Base-by-base conservation (phyloP, 2,888 invertebrate species). In the Cephus pulcher region DNA sequence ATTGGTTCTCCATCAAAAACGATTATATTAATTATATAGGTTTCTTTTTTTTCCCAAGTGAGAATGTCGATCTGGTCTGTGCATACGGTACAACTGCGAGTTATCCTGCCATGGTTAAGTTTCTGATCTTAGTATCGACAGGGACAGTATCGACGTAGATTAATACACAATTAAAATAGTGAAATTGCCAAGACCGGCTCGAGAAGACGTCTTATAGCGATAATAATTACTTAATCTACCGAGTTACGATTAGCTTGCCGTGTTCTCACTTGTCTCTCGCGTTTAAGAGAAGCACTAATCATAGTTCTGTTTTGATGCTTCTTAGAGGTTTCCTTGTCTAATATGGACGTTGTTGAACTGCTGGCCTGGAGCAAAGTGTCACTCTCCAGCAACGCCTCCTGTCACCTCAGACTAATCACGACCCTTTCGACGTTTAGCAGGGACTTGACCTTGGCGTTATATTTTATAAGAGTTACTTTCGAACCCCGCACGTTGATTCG, bases 371-470 rank as follows among this genome's bases (percentile, higher is more conserved):
- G 34, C 15, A 32, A 71, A 32, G 71, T 32, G 69, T 69, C 34
- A 34, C 73, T 56, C 78, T 83, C 86, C 86, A 88, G 88, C 34
- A 79, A 71, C 76, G 83, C 86, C 87, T 90, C 88, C 82, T 92
- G 93, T 93, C 93, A 93, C 92, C 93, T 93, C 77, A 92, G 89
- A 80, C 90, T 91, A 92, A 96, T 94, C 83, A 95, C 92, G 83
- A 95, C 94, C 82, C 95, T 95, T 92, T 97, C 97, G 80, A 97
- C 95, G 90, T 96, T 96, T 87, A 97, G 93, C 89, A 97, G 93
- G 92, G 96, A 95, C 87, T 95, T 94, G 84, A 97, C 95, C 91
- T 95, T 96, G 88, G 97, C 96, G 86, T 96, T 97, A 92, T 97
- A 97, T 89, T 95, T 95, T 84, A 97, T 95, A 78, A 97, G 94